A percentile compares a stretch with the other conserved stretches of the same genome.
These are phyloP conservation scores for Nymphicus hollandicus DNA, from an alignment of 2,113 vertebrate genomes.

Conservation along the genomic window DNA sequence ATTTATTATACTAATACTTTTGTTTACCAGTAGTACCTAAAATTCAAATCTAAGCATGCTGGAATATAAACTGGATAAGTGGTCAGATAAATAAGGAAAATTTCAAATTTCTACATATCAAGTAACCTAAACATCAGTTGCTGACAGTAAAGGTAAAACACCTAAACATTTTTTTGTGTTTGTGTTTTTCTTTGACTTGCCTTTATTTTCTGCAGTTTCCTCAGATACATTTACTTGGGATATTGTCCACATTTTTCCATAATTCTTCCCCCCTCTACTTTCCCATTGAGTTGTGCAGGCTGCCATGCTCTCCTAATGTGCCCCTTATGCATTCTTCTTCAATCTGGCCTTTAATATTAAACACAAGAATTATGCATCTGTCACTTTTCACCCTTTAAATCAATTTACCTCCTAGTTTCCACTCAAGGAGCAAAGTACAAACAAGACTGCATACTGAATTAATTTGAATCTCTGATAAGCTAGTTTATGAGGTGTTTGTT, in stretches of 20 bases:
- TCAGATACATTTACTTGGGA: not conserved
- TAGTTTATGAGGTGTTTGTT: not conserved
- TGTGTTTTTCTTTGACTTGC: not conserved
- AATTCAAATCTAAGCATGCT: not conserved
- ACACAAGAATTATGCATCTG: not conserved
- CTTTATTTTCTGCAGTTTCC: not conserved
- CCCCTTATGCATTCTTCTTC: not conserved
- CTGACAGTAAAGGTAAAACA: not conserved
- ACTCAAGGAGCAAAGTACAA: not conserved
- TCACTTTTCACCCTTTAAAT: not conserved
- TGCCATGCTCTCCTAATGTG: not conserved
- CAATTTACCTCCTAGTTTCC: not conserved
- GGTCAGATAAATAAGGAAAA: not conserved
- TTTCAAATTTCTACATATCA: not conserved
- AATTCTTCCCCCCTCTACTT: not conserved
- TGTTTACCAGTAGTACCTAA: not conserved
- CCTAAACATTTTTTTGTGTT: rapidly evolving
- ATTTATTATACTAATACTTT: not conserved
- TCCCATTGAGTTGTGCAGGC: not conserved
- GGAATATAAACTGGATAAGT: not conserved
- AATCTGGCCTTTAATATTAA: not conserved
- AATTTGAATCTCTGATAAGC: not conserved
- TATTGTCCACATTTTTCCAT: not conserved
- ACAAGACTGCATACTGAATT: not conserved
- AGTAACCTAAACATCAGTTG: not conserved